These are phyloP conservation scores for Bombus picipes DNA, from an alignment of 1,140 invertebrate genomes.

Conservation along the genomic window DNA sequence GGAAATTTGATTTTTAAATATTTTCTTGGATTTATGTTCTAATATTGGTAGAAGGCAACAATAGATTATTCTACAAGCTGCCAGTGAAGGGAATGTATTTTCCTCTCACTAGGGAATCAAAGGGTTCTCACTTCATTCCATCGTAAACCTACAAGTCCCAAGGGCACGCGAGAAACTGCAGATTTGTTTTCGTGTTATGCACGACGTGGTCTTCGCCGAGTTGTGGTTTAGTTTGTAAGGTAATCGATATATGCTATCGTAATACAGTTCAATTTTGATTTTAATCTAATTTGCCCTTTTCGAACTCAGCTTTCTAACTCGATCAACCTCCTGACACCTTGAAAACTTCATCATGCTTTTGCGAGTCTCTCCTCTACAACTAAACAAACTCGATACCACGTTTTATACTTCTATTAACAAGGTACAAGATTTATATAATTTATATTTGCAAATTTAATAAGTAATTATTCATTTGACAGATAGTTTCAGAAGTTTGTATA, in stretches of 20 bases:
- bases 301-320: neutral
- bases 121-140: neutral
- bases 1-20: neutral
- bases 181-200: conserved; percentile 39
- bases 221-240: conserved; percentile 15
- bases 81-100: neutral
- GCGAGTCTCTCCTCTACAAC: too few relatives aligned
- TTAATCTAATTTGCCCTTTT: conserved; percentile 19
- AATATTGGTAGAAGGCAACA: too few relatives aligned
- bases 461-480: neutral
- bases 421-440: neutral
- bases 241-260: neutral
- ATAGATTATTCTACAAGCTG: neutral
- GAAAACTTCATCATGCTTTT: neutral
- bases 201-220: neutral
- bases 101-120: neutral
- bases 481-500: neutral
- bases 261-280: conserved; percentile 10
- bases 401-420: neutral
- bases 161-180: conserved; percentile 6
- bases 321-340: neutral
- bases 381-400: neutral
- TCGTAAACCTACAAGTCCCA: conserved; percentile 3
- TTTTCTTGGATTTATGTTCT: neutral
- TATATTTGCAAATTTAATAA: neutral